These are phyloP conservation scores for Antheraea pernyi DNA, from an alignment of 1,140 invertebrate genomes.

Conservation along the genomic window DNA sequence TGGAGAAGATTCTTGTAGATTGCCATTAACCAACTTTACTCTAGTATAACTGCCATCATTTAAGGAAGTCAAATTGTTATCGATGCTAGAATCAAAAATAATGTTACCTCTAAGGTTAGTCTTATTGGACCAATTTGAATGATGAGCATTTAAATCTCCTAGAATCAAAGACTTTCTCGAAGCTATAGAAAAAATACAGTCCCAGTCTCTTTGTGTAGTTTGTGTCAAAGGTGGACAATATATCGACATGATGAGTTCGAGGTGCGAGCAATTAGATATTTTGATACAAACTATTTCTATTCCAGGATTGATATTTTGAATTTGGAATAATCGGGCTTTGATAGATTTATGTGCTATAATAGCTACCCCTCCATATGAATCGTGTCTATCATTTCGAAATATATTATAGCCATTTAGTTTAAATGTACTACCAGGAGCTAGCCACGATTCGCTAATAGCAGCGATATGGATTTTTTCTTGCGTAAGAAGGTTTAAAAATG, in stretches of 20 bases:
- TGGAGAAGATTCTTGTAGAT: slow-evolving; percentile 25
- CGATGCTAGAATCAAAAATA: slow-evolving; percentile 4
- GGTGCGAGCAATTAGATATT: no score
- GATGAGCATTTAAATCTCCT: slow-evolving; percentile 15
- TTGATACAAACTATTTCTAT: no score
- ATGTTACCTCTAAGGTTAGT: neutral
- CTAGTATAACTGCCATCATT: slow-evolving; percentile 5
- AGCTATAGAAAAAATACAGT: slow-evolving; percentile 10
- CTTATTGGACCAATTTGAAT: slow-evolving; percentile 16
- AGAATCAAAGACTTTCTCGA: slow-evolving; percentile 10
- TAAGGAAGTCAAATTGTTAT: slow-evolving; percentile 5
- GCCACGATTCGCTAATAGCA: no score
- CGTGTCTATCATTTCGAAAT: no score
- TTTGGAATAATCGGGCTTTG: no score
- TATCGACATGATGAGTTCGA: slow-evolving; percentile 27
- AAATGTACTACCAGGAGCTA: no score
- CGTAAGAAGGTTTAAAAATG: no score
- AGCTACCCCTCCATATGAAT: no score
- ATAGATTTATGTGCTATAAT: no score
- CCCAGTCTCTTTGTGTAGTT: slow-evolving; percentile 28
- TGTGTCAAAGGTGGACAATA: slow-evolving; percentile 24
- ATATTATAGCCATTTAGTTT: no score
- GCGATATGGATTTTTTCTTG: no score
- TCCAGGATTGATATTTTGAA: no score
- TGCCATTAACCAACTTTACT: slow-evolving; percentile 23